phyloP scores from a whole-genome alignment of 2,113 vertebrate genomes.

The Typhlomys cinereus region DNA sequence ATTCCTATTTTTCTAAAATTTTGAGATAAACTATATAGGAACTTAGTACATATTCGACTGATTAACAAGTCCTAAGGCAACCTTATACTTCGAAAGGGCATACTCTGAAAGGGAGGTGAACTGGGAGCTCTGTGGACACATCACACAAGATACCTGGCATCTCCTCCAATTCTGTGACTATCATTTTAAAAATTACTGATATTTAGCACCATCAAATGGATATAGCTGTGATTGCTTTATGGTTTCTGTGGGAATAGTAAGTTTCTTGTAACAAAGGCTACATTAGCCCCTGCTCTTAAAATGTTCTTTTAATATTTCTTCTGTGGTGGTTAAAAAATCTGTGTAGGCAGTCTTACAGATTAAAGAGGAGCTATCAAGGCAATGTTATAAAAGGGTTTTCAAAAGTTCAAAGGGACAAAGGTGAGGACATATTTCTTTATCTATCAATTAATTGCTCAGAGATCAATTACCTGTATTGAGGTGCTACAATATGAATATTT shows the following conservation, averaged over 20 bases:
- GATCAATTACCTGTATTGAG: background rate
- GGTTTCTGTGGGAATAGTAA: slow-evolving; percentile 20
- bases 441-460: background rate
- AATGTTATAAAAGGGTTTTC: background rate
- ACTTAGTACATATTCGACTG: background rate
- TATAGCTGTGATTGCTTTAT: background rate
- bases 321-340: background rate
- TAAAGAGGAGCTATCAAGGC: background rate
- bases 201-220: background rate
- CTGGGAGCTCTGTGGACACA: no score
- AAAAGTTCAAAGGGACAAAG: background rate
- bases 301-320: background rate
- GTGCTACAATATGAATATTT: background rate
- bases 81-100: background rate
- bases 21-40: background rate
- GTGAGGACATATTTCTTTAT: background rate
- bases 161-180: background rate
- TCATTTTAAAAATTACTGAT: background rate
- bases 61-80: background rate
- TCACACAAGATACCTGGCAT: background rate
- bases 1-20: background rate
- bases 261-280: background rate
- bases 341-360: background rate
- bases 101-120: background rate
- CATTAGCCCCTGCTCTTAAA: background rate